Conservation (phyloP, 2,888 invertebrate species). For the Bellardia pandia region DNA sequence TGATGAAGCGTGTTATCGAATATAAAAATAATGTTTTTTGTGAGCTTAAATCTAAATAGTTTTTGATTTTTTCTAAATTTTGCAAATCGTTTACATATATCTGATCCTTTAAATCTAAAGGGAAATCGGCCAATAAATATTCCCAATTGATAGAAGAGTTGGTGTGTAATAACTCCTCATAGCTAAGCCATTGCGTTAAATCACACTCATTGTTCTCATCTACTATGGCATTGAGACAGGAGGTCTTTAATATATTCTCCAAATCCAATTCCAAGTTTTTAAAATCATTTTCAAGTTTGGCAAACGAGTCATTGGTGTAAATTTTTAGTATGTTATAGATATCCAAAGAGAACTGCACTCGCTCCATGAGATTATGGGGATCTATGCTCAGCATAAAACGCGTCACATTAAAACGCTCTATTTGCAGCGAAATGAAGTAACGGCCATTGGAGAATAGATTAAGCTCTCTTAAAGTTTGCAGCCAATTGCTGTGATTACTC, state of each 20-base stretch:
- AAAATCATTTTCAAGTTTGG: constrained; percentile 73
- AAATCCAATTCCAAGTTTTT: constrained; percentile 73
- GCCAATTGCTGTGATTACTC: constrained; percentile 75
- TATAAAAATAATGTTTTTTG: constrained; percentile 76
- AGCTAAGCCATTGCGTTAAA: constrained; percentile 60
- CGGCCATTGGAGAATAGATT: constrained; percentile 78
- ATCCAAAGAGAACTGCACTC: constrained; percentile 72
- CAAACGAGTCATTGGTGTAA: constrained; percentile 46
- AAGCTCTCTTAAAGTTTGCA: constrained; percentile 74
- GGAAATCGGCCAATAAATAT: constrained; percentile 69
- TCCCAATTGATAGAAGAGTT: constrained; percentile 76
- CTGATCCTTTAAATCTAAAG: constrained; percentile 70
- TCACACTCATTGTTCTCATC: constrained; percentile 75
- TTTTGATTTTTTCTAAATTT: constrained; percentile 72
- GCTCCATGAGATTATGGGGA: constrained; percentile 75
- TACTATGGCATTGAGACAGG: constrained; percentile 47
- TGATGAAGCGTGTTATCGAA: constrained; percentile 77
- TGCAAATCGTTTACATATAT: constrained; percentile 76
- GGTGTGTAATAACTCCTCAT: constrained; percentile 72
- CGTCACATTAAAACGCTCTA: constrained; percentile 76
- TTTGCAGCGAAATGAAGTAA: constrained; percentile 76
- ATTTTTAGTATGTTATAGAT: constrained; percentile 75
- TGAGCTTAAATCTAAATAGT: constrained; percentile 72
- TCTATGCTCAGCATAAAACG: constrained; percentile 75
- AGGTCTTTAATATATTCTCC: constrained; percentile 58